Conservation (phyloP, 2,888 invertebrate species). For the Zaprionus obscuricornis region DNA sequence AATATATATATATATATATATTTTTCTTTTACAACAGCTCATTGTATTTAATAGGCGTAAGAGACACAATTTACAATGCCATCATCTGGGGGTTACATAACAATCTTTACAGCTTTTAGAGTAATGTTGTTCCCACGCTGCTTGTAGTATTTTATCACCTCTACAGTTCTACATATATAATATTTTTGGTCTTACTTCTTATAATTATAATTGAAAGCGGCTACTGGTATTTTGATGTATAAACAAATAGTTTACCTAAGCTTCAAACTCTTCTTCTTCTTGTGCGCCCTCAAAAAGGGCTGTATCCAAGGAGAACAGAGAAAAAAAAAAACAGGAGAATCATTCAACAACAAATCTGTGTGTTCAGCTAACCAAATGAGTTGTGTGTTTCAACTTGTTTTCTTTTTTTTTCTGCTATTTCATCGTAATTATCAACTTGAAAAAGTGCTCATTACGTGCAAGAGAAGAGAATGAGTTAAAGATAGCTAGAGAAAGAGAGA, state of each 20-base stretch:
- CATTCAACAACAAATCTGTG: constrained; percentile 36
- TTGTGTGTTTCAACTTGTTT: constrained; percentile 28
- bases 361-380: constrained; percentile 63
- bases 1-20: too few species aligned
- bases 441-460: constrained; percentile 70
- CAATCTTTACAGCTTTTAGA: constrained; percentile 25
- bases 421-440: constrained; percentile 76
- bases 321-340: constrained; percentile 43
- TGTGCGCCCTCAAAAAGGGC: constrained; percentile 33
- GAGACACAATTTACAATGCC: constrained; percentile 40
- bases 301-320: too few species aligned
- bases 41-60: constrained; percentile 59
- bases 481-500: constrained; percentile 24
- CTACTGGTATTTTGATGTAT: constrained; percentile 72
- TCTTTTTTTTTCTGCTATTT: constrained; percentile 57
- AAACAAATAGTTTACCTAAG: constrained; percentile 74
- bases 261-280: too few species aligned
- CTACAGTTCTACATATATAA: not conserved
- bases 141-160: constrained; percentile 60
- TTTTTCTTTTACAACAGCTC: constrained; percentile 73
- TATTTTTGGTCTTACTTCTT: not conserved
- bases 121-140: constrained; percentile 62
- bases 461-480: constrained; percentile 5
- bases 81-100: constrained; percentile 55
- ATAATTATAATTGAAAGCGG: constrained; percentile 67